Evolutionary conservation across 2,888 invertebrate genomes (phyloP), one percentile per base, ranked within the genome.

Genomic region (Drosophila dives): DNA sequence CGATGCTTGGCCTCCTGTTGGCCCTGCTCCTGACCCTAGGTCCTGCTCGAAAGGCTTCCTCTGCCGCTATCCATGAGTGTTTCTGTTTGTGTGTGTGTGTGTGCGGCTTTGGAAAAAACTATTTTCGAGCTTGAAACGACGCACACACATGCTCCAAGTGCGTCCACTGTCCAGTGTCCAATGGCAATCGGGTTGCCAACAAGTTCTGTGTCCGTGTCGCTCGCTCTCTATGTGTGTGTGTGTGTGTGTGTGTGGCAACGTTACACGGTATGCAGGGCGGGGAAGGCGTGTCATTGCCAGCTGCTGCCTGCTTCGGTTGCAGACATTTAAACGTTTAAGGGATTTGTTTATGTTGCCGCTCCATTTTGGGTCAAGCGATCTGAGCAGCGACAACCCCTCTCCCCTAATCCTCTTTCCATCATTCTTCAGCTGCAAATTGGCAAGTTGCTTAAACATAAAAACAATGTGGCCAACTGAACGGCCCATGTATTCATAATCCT

Each of bases 261-360:
- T 36, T 73, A 73, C 73, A 77, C 63, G 79, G 62, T 72, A 73
- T 61, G 17, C 26, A 17, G 17, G 17, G 12, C 36, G 38, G 51
- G 26, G 55, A 49, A 23, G 75, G 63, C 71, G 74, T 77, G 83
- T 69, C 82, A 71, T 59, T 66, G 79, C 64, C 85, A 85, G 85
- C 85, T 85, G 85, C 74, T 80, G 78, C 78, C 68, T 69, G 67
- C 70, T 78, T 78, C 78, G 72, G 72, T 76, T 81, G 78, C 72
- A 79, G 81, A 77, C 85, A 87, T 87, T 87, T 85, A 85, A 85
- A 85, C 88, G 88, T 85, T 85, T 85, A 86, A 85, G 85, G 85
- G 88, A 85, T 85, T 87, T 85, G 88, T 85, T 85, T 85, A 85
- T 85, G 83, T 79, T 77, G 74, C 72, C 62, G 75, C 68, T 76